A percentile compares a stretch with the other conserved stretches of the same genome.
phyloP scores from a whole-genome alignment of 2,113 vertebrate species.

The Dolichallabes microphthalmus region DNA sequence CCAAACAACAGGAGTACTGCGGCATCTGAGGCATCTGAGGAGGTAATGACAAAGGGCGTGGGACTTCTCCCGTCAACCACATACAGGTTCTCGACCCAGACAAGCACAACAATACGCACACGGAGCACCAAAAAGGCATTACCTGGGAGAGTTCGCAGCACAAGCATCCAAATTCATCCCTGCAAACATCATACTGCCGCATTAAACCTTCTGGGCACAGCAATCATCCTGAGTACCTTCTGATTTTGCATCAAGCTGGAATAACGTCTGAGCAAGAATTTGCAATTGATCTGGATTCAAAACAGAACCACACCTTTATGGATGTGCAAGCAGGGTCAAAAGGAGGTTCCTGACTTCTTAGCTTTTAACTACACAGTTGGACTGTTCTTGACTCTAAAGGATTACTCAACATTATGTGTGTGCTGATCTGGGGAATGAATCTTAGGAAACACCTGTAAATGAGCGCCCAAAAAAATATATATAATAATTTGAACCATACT shows the following conservation, averaged over 20 bases:
- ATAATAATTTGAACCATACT: no score
- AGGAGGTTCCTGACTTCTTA: not conserved
- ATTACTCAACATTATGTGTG: slow-evolving; percentile 26
- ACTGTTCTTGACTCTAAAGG: slow-evolving; percentile 51
- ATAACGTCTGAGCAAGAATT: not conserved
- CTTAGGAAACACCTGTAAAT: not conserved
- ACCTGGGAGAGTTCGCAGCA: slow-evolving; percentile 45
- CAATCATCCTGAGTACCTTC: slow-evolving; percentile 41
- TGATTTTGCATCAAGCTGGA: slow-evolving; percentile 41
- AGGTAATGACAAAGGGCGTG: slow-evolving; percentile 26
- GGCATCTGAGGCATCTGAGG: slow-evolving; percentile 39
- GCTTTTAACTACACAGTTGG: slow-evolving; percentile 25
- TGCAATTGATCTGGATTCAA: slow-evolving; percentile 10
- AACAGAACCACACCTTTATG: slow-evolving; percentile 30
- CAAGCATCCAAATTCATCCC: slow-evolving; percentile 23
- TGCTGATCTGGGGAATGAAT: not conserved
- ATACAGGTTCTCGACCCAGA: slow-evolving; percentile 46
- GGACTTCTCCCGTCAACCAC: slow-evolving; percentile 51
- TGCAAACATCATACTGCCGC: slow-evolving; percentile 17
- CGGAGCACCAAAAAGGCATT: slow-evolving; percentile 54
- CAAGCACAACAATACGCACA: slow-evolving; percentile 64
- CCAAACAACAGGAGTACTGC: slow-evolving; percentile 40
- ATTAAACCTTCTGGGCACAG: slow-evolving; percentile 51
- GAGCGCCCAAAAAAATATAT: not conserved
- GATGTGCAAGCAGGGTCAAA: slow-evolving; percentile 19